A percentile compares a stretch with the other conserved stretches of the same genome.
These are phyloP conservation scores for Calliphora vomitoria DNA, from an alignment of 2,888 invertebrate species.

Conservation along the genomic window DNA sequence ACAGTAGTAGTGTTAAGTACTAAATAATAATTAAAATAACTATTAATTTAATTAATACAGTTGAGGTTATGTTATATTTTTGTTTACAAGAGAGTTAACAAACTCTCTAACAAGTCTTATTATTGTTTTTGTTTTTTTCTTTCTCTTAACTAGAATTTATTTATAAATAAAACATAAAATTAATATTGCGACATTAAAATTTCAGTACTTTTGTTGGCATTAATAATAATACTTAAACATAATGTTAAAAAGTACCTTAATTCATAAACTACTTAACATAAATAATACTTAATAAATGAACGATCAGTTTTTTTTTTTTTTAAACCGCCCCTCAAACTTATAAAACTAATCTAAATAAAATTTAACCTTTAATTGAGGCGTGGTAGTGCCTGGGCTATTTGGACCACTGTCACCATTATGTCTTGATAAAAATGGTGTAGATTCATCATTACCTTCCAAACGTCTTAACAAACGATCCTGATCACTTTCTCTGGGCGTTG, in stretches of 20 bases:
- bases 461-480: constrained; percentile 83
- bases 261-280: constrained; percentile 33
- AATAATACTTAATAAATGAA: constrained; percentile 59
- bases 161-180: neutral
- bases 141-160: neutral
- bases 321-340: neutral
- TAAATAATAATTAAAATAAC: constrained; percentile 24
- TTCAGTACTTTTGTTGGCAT: constrained; percentile 64
- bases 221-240: constrained; percentile 3
- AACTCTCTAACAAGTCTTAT: constrained; percentile 37
- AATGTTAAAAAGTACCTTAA: constrained; percentile 37
- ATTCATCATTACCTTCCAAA: constrained; percentile 83
- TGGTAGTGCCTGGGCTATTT: constrained; percentile 76
- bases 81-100: constrained; percentile 43
- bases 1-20: neutral
- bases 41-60: constrained; percentile 54
- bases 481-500: constrained; percentile 81
- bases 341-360: constrained; percentile 79
- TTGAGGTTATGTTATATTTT: constrained; percentile 51
- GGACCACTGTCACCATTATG: constrained; percentile 77
- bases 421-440: constrained; percentile 69
- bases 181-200: constrained; percentile 56
- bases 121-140: neutral
- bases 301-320: neutral
- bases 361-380: constrained; percentile 80